phyloP scores from a whole-genome alignment of 2,888 invertebrate genomes.

The Augochlorella aurata region DNA sequence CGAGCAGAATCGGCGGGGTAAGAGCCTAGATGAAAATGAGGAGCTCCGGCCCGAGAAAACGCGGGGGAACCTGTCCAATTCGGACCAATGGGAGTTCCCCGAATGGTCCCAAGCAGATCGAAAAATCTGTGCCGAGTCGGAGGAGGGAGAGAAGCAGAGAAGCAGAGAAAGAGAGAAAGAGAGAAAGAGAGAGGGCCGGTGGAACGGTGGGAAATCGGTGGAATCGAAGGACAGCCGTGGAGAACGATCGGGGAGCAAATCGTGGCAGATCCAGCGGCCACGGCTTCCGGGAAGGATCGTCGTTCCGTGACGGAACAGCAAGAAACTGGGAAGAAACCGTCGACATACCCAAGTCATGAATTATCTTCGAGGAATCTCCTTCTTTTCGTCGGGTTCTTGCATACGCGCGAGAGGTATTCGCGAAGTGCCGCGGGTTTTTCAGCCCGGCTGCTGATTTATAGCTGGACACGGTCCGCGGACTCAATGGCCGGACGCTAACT shows the following conservation, averaged over 20 bases:
- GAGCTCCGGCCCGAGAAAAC: neutral
- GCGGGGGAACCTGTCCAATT: conserved; percentile 33
- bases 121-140: conserved; percentile 40
- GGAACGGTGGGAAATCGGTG: conserved; percentile 47
- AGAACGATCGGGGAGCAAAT: conserved; percentile 66
- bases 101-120: conserved; percentile 49
- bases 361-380: conserved; percentile 58
- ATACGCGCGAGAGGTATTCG: neutral
- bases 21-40: conserved; percentile 1
- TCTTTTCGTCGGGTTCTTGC: conserved; percentile 50
- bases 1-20: neutral
- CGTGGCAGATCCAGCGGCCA: conserved; percentile 63
- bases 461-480: conserved; percentile 22
- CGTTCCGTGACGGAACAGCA: conserved; percentile 70
- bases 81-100: conserved; percentile 28
- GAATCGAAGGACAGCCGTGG: conserved; percentile 67
- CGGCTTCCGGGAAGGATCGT: conserved; percentile 75
- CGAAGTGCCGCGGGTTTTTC: conserved; percentile 18
- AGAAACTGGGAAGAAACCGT: conserved; percentile 57
- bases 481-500: neutral
- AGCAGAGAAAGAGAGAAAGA: conserved; percentile 20
- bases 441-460: conserved; percentile 1
- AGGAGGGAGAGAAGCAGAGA: conserved; percentile 37
- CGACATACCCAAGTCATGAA: conserved; percentile 47
- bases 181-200: conserved; percentile 5